Evolutionary conservation across 2,888 invertebrate species (phyloP), one percentile per base, ranked within the genome.

Genomic region (Eulithis testata): DNA sequence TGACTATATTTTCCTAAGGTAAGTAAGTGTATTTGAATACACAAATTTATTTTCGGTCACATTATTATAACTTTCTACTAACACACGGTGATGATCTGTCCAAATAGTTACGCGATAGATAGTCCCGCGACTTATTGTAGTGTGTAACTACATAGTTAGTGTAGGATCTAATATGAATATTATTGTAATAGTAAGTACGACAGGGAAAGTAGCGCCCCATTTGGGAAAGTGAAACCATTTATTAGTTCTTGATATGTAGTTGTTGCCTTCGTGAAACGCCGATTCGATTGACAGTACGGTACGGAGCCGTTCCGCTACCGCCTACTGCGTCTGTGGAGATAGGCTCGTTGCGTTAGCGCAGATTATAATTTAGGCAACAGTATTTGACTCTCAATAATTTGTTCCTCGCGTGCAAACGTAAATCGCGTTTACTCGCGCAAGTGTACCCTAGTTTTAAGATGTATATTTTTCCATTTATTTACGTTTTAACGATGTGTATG

Each of bases 11-110:
- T 78, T 81, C 70, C 79, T 76, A 55, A 53, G 61, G 12, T 50
- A 62, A 44, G 12, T 50, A 62, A 44, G 79, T 78, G 76, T 80
- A 76, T 75, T 78, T 69, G 71, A 72, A 80, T 77, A 78, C 77
- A 75, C 76, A 72, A 21, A 74, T 77, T 76, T 52, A 76, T 80
- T 81, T 81, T 81, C 75, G 79, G 81, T 86, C 83, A 84, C 83
- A 78, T 74, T 64, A 76, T 11, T 64, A 76, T 11, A 54, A 78
- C 58, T 66, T 65, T 64, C 43, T 62, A 74, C 73, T 77, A 76
- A 81, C 77, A 82, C 79, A 81, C 81, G 82, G 83, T 85, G 84
- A 84, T 83, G 85, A 89, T 89, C 90, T 90, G 90, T 90, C 90
- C 90, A 89, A 81, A 86, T 85, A 75, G 73, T 77, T 76, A 79